phyloP scores from a whole-genome alignment of 2,113 vertebrate genomes.

The Nesoenas mayeri region DNA sequence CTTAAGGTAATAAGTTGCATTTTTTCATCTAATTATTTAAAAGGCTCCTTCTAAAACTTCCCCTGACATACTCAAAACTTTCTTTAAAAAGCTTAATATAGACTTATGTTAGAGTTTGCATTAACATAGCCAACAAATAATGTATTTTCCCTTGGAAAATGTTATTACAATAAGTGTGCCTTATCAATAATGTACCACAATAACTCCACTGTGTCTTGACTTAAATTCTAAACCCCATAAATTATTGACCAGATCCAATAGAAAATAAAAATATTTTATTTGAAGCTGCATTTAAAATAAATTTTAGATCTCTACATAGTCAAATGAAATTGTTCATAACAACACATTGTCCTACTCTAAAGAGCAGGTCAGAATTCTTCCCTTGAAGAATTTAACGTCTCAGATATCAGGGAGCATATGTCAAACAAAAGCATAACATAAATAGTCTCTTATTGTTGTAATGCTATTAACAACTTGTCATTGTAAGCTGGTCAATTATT shows the following conservation, averaged over 20 bases:
- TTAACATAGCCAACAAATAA: conserved; percentile 67
- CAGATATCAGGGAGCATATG: background rate
- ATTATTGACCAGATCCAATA: conserved; percentile 73
- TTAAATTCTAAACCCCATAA: conserved; percentile 75
- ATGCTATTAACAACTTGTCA: background rate
- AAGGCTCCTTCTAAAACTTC: background rate
- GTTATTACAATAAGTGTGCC: conserved; percentile 53
- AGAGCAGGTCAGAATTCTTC: background rate
- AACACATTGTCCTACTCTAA: background rate
- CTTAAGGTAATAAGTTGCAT: conserved; percentile 15
- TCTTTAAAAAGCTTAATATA: conserved; percentile 40
- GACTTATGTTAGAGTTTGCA: conserved; percentile 44
- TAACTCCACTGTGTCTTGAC: conserved; percentile 60
- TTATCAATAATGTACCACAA: conserved; percentile 76
- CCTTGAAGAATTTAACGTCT: background rate
- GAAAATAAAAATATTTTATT: conserved; percentile 30
- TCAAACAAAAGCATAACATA: background rate
- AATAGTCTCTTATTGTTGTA: background rate
- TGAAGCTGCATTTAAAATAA: conserved; percentile 52
- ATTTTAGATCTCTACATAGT: conserved; percentile 20
- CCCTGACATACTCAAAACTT: background rate
- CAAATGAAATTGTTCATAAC: background rate
- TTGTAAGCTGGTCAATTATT: background rate
- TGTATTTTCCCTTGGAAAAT: conserved; percentile 67
- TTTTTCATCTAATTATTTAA: conserved; percentile 34